Conservation (phyloP, 2,797 vertebrate genomes). For the Lepus townsendii region DNA sequence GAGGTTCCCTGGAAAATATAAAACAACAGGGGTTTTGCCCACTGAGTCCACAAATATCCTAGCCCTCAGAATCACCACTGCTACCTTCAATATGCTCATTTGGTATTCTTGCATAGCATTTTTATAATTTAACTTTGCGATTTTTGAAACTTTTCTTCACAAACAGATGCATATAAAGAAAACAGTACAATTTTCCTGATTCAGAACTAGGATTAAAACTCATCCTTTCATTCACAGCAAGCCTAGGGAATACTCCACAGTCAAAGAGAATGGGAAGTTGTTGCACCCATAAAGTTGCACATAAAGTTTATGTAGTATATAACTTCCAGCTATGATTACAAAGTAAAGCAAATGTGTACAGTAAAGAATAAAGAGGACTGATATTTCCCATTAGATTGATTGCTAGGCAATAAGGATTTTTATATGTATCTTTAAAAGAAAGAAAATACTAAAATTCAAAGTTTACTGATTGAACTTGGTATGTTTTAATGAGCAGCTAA, state of each 20-base stretch:
- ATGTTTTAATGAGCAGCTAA: neutral
- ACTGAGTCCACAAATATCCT: neutral
- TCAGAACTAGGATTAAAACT: neutral
- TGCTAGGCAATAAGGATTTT: neutral
- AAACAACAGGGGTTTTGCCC: neutral
- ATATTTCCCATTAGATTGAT: neutral
- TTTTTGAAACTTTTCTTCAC: neutral
- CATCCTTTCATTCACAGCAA: neutral
- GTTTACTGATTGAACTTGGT: neutral
- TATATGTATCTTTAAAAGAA: neutral
- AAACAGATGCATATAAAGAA: neutral
- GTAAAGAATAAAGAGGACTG: neutral
- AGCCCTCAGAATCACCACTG: neutral
- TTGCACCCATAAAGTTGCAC: no score
- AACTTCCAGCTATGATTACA: neutral
- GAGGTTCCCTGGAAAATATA: neutral
- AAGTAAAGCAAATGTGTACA: neutral
- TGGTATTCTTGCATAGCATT: neutral
- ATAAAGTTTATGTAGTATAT: neutral
- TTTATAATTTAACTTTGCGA: slow-evolving; percentile 16
- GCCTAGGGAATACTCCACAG: no score
- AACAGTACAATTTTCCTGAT: neutral
- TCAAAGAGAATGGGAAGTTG: neutral
- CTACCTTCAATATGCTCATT: neutral
- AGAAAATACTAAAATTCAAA: slow-evolving; percentile 34